Evolutionary conservation across 2,888 invertebrate genomes (phyloP), one percentile per base, ranked within the genome.

Genomic region (Tetragonisca angustula): DNA sequence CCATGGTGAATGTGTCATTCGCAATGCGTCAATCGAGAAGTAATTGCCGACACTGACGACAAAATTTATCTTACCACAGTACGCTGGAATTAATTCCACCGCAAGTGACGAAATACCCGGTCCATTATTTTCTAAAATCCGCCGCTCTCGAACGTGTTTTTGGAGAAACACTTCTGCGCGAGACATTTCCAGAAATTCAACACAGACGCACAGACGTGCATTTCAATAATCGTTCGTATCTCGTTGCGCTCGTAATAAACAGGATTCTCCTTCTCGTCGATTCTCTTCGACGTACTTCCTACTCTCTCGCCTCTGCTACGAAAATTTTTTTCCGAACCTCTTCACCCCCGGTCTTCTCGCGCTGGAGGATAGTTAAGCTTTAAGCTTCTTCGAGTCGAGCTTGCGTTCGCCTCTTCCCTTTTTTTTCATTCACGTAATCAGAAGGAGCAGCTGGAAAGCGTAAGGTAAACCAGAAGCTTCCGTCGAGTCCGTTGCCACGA

Each of bases 161-260:
- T 43, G 11, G 9, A 43, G 9, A 43, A 11, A 11, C 43, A 9
- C 43, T 9, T 43, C 1, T 36, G 36, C 36, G 9, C 9, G 36
- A 36, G 0, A 36, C 9, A 36, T 36, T 43, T 43, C 9, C 9
- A 43, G 43, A 43, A 9, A 43, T 43, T 43, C 43, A 43, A 43
- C 21, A 21, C 32, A 5, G 13, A 13, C 32, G 64, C 64, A 15
- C 64, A 21, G 19, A 19, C 62, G 6, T 61, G 43, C 32, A 59
- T 73, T 84, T 88, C 83, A 88, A 88, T 82, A 85, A 88, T 85
- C 74, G 68, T 82, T 80, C 68, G 73, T 76, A 68, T 75, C 61
- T 49, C 9, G 43, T 2, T 43, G 43, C 43, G 2, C 9, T 43
- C 43, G 43, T 2, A 43, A 43, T 11, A 43, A 43, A 11, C 43